Base-by-base conservation (phyloP, 2,888 invertebrate genomes). In the Mermis nigrescens region DNA sequence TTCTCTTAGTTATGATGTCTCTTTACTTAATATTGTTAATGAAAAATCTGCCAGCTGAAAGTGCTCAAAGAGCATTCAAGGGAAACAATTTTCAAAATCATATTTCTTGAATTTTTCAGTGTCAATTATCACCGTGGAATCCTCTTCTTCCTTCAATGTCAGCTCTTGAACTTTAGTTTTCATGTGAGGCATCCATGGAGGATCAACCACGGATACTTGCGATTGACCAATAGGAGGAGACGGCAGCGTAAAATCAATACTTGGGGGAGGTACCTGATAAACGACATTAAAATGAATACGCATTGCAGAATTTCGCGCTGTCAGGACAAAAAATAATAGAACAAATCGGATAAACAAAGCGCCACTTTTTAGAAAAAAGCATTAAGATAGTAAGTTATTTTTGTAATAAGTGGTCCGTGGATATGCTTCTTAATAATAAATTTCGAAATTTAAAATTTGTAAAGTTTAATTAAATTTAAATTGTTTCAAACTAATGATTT, bases 131-230 rank as follows among this genome's bases (percentile, higher is more conserved):
- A 75, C 76, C 31, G 76, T 72, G 0, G 70, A 66, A 53, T 71
- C 76, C 63, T 91, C 83, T 72, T 95, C 95, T 76, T 98, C 94
- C 75, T 92, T 94, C 58, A 98, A 81, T 0, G 94, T 91, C 68
- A 98, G 90, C 77, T 98, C 95, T 80, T 98, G 92, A 60, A 98
- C 92, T 76, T 95, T 95, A 26, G 91, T 91, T 76, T 94, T 94
- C 60, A 90, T 88, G 71, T 90, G 86, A 1, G 95, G 89, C 79
- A 88, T 87, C 98, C 98, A 99, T 0, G 98, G 95, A 15, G 98
- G 94, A 77, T 99, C 98, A 0, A 72, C 70, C 54, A 76, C 72
- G 1, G 67, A 64, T 26, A 29, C 38, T 45, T 62, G 68, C 1
- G 74, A 92, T 46, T 92, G 86, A 1, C 98, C 98, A 65, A 99